phyloP scores from a whole-genome alignment of 2,888 invertebrate genomes.

The Temnothorax ravouxi region DNA sequence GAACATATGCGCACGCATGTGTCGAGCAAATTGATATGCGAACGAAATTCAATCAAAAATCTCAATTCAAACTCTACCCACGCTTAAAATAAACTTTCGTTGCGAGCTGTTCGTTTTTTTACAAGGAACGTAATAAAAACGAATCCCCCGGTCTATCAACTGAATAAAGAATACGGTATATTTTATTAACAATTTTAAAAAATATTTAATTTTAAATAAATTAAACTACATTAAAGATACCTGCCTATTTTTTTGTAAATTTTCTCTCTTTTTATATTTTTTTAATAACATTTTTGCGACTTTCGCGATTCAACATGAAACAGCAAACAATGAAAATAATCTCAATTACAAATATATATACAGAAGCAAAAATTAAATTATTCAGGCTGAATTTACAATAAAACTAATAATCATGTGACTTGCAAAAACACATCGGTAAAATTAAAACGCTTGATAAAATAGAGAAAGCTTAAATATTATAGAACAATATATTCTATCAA shows the following conservation, averaged over 20 bases:
- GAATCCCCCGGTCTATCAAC: constrained; percentile 18
- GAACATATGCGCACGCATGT: background rate
- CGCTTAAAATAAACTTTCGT: constrained; percentile 30
- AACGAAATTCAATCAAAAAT: constrained; percentile 38
- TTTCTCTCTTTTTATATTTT: background rate
- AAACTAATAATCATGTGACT: constrained; percentile 59
- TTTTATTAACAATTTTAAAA: constrained; percentile 28
- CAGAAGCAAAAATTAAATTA: constrained; percentile 55
- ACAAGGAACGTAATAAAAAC: constrained; percentile 3
- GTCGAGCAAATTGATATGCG: background rate
- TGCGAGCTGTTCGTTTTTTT: constrained; percentile 23
- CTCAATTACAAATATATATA: constrained; percentile 20
- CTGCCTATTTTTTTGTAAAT: background rate
- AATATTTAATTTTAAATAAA: constrained; percentile 39
- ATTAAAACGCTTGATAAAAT: constrained; percentile 37
- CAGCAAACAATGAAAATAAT: constrained; percentile 57
- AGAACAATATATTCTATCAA: background rate
- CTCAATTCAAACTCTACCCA: constrained; percentile 6
- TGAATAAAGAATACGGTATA: constrained; percentile 44
- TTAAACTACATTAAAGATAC: background rate
- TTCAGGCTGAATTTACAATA: constrained; percentile 69
- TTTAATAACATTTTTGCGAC: constrained; percentile 15
- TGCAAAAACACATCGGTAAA: constrained; percentile 30
- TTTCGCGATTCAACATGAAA: background rate
- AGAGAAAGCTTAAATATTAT: background rate